Base-by-base conservation (phyloP, 2,888 invertebrate genomes). In the Physocephala rufipes region DNA sequence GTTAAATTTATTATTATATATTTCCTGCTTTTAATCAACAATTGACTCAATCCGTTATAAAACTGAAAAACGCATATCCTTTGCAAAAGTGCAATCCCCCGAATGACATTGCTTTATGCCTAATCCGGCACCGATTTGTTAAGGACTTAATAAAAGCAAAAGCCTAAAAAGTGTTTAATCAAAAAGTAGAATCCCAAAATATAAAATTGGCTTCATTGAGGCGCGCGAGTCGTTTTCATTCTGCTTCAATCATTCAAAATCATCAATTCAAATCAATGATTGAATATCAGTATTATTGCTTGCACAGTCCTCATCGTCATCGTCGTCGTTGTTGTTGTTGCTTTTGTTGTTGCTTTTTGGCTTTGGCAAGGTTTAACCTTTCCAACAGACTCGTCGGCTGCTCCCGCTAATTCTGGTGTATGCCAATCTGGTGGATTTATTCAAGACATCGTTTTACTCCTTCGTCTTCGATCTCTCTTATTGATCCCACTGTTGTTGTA, bases 191-290 rank as follows among this genome's bases (percentile, higher is more conserved):
- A 24, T 24, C 15, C 19, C 13, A 5, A 53, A 66, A 26, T 28
- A 16, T 3, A 4, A 36, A 55, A 47, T 74, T 74, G 77, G 81
- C 81, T 81, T 82, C 81, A 81, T 81, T 82, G 82, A 81, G 80
- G n/a, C n/a, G n/a, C n/a, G 81, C 67, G 66, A 49, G 49, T 62
- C 64, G 69, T 26, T 51, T 61, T 65, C 61, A 69, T 71, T 73
- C 71, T 69, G 59, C 55, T 63, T 58, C 70, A 72, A 73, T 73
- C 81, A 78, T 77, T 80, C 80, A 75, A 76, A 79, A 77, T 74
- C 73, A 74, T 76, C 79, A 79, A n/a, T 79, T 80, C 80, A 80
- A 79, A 79, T 73, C 70, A 67, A 74, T 72, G 72, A 67, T 74
- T 55, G 24, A 63, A 19, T 15, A 1, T 51, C 36, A 28, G 19